Evolutionary conservation across 2,888 invertebrate genomes (phyloP), one percentile per base, ranked within the genome.

Genomic region (Lydus trimaculatus): DNA sequence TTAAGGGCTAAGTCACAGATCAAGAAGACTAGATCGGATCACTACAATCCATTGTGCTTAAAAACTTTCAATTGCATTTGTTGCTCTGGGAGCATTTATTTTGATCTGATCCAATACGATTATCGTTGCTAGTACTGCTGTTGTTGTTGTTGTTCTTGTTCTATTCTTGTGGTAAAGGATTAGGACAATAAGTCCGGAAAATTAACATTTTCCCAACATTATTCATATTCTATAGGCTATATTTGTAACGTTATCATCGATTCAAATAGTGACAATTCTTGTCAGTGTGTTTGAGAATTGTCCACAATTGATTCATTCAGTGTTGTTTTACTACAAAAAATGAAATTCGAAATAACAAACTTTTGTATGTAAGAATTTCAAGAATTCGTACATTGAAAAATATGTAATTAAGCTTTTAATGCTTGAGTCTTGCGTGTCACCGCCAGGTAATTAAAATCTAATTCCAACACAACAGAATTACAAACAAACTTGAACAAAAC

Each of bases 51-150:
- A 68, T 59, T 58, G 62, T 58, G 63, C 64, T 48, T 61, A 65
- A 63, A 69, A 69, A 69, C 65, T 69, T 69, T 69, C 69, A 69
- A 69, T 69, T 69, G 69, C 58, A 64, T 69, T 69, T 69, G 58
- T 36, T 31, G 62, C 62, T 33, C 31, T 52, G 65, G 62, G 33
- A 62, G 60, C 69, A 69, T 65, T 69, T 65, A 62, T 69, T 59
- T 62, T 58, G 25, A 52, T 43, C 13, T 25, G 25, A 56, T 56
- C 20, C 56, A 56, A 56, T 56, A 25, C 56, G 56, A 56, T 56
- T 23, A 20, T 2, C 15, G 36, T 33, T 28, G 28, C 6, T 28
- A 2, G 28, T 28, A 8, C 36, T 39, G 36, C 2, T 39, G 13
- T n/a, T 43, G 28, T 28, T 6, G 17, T 17, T 43, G 17, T 43